Conservation (phyloP, 2,797 vertebrate species). For the Pseudocheirus occidentalis region DNA sequence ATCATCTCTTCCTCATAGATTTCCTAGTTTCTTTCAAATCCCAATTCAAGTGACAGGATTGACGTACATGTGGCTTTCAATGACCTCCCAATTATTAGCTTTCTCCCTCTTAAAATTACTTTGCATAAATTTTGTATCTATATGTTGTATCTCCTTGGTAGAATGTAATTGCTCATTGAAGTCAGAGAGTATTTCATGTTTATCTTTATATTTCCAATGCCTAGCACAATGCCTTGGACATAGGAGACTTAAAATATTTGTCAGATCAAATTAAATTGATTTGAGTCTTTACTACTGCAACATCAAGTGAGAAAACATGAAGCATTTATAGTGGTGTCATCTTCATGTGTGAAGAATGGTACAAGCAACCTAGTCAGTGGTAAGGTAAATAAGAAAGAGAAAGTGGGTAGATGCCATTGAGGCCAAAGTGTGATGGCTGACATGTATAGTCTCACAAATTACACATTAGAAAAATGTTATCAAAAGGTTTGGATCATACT, state of each 20-base stretch:
- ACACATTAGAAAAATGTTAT: background rate
- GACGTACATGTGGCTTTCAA: background rate
- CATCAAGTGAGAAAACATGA: background rate
- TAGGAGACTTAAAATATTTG: background rate
- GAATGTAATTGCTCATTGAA: background rate
- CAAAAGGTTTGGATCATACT: background rate
- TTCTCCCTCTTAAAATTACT: background rate
- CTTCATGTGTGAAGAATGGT: background rate
- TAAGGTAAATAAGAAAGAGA: background rate
- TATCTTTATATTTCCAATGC: background rate
- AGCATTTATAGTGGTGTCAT: background rate
- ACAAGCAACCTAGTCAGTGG: background rate
- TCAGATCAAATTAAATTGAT: background rate
- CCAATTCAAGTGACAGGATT: background rate
- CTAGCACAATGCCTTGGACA: background rate
- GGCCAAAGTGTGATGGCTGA: background rate
- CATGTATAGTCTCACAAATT: background rate
- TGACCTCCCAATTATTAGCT: background rate
- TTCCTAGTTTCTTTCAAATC: background rate
- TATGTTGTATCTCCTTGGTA: background rate
- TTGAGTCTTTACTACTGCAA: background rate
- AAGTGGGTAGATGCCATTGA: background rate
- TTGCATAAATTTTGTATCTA: background rate
- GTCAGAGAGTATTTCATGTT: background rate
- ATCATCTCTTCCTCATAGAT: background rate